A percentile compares a stretch with the other conserved stretches of the same genome.
These are phyloP conservation scores for Synanthedon tipuliformis DNA, from an alignment of 2,888 invertebrate species.

Conservation along the genomic window DNA sequence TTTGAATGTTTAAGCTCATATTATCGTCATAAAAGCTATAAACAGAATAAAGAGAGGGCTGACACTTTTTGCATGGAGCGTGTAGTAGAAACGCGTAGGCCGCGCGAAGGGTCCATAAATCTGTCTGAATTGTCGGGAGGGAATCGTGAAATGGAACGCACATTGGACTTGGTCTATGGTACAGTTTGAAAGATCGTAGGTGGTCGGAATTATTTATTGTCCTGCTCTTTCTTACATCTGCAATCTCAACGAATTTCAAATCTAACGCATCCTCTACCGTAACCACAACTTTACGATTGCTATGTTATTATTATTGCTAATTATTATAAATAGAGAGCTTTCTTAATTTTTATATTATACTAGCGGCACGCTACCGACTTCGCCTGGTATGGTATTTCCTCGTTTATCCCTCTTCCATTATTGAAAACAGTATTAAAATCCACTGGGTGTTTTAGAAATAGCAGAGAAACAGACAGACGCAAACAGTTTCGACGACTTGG, in stretches of 20 bases:
- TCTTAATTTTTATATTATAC: no score
- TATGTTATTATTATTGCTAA: no score
- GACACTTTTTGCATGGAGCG: slow-evolving; percentile 20
- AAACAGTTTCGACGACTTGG: no score
- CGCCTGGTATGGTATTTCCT: no score
- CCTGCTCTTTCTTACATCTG: not conserved
- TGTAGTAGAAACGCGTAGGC: slow-evolving; percentile 36
- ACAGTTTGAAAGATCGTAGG: slow-evolving; percentile 35
- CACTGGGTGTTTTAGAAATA: no score
- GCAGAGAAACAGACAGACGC: no score
- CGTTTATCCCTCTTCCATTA: no score
- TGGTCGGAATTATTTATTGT: slow-evolving; percentile 29
- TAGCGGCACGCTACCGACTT: no score
- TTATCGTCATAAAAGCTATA: not conserved
- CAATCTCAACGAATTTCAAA: not conserved
- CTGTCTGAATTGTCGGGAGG: slow-evolving; percentile 42
- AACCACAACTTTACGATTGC: not conserved
- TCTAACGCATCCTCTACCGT: not conserved
- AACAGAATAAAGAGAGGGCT: not conserved
- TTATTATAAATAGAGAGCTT: not conserved
- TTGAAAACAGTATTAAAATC: no score
- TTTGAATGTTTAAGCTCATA: not conserved
- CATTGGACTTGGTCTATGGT: slow-evolving; percentile 23
- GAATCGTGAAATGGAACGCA: slow-evolving; percentile 36
- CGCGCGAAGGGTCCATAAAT: slow-evolving; percentile 45